A percentile compares a stretch with the other conserved stretches of the same genome.
These are phyloP conservation scores for Microplitis mediator DNA, from an alignment of 1,140 invertebrate species.

Conservation along the genomic window DNA sequence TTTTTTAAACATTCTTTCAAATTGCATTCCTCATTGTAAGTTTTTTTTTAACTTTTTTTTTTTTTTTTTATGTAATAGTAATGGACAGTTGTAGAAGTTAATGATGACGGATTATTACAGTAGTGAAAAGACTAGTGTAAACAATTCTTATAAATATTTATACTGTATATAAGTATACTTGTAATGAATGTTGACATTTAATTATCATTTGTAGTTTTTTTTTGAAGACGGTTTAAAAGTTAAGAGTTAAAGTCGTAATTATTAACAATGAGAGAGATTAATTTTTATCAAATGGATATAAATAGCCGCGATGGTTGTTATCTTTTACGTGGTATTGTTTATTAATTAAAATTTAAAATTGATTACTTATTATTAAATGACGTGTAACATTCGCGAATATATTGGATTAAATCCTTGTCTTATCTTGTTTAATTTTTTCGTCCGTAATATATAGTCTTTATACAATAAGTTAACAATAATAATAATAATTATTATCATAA, in stretches of 20 bases:
- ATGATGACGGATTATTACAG: slow-evolving; percentile 2
- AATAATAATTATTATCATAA: not conserved
- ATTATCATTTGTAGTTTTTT: too few relatives aligned
- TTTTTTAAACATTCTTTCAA: not conserved
- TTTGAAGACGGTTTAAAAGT: too few relatives aligned
- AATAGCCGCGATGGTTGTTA: too few relatives aligned
- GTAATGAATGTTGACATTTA: too few relatives aligned
- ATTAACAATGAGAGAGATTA: too few relatives aligned
- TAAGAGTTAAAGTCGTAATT: too few relatives aligned
- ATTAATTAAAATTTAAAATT: too few relatives aligned
- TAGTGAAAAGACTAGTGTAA: slow-evolving; percentile 14
- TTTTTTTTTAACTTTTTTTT: not conserved
- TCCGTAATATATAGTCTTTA: not conserved
- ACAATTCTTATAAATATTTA: not conserved
- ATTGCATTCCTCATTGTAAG: not conserved
- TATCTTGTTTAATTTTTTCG: not conserved
- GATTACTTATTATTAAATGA: too few relatives aligned
- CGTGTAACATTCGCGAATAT: too few relatives aligned
- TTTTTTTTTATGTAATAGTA: not conserved
- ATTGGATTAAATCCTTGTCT: not conserved
- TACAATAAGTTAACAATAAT: slow-evolving; percentile 5
- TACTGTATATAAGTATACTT: too few relatives aligned
- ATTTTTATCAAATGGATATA: too few relatives aligned
- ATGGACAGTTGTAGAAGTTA: not conserved
- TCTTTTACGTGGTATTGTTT: too few relatives aligned